Base-by-base conservation (phyloP, 1,140 invertebrate species). In the Pachypeltis micranthus region DNA sequence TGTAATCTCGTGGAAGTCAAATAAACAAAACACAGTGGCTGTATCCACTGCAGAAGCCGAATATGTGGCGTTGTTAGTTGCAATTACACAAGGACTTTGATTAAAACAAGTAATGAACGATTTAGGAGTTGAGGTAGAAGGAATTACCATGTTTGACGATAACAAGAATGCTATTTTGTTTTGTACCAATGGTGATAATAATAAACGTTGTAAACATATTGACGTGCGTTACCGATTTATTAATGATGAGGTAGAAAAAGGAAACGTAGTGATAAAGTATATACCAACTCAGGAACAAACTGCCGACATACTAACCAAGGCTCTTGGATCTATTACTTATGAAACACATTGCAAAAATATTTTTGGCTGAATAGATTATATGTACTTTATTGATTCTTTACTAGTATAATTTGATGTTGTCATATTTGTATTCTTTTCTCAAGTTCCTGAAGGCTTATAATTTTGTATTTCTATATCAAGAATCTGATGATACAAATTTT, bases 1-100 rank as follows among this genome's bases (percentile, higher is more conserved):
- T 24, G 71, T 77, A 57, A 74, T 79, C 59, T 74, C 74, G n/a
- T 81, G 76, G 67, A 74, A 77, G 69, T 75, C 76, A 66, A 76
- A 72, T 28, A 77, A 74, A 67, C 79, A 80, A 61, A 72, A 69
- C 34, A 75, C 75, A 2, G 74, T 76, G 26, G 76, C 76, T 4
- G 64, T 76, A 56, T 76, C 73, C n/a, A 10, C 34, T 39, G 34
- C 34, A 10, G 34, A 39, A n/a, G 34, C 34, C 7, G 34, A 39
- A 39, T 39, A 39, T 39, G 34, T 39, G 7, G 34, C 34, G 7
- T 39, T 39, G n/a, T 39, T n/a, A 39, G n/a, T 39, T 10, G 7
- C 34, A 10, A n/a, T 39, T 10, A 39, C 34, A 39, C 7, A 39
- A 39, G 34, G 34, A n/a, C 34, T 39, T 39, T 39, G 34, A n/a